These are phyloP conservation scores for Gryllus bimaculatus DNA, from an alignment of 1,140 invertebrate species.

Conservation along the genomic window DNA sequence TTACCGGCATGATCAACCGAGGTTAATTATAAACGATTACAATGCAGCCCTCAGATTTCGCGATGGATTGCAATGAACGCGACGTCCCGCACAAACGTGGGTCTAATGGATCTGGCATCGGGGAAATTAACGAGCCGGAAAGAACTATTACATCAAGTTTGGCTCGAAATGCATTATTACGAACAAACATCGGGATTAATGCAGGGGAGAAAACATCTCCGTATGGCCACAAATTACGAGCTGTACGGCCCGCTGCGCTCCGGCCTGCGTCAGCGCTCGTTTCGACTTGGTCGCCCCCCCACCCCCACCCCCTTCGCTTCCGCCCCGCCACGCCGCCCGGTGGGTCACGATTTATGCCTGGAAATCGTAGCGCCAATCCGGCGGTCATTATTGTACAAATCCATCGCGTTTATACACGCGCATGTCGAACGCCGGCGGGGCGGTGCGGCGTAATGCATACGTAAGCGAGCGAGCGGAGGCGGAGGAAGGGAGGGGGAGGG, in stretches of 20 bases:
- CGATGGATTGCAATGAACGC: not conserved
- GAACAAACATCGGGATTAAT: slow-evolving; percentile 1
- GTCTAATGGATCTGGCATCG: not conserved
- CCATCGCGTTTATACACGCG: too few species aligned
- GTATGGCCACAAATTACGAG: slow-evolving; percentile 1
- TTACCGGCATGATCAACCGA: not conserved
- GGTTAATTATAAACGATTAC: slow-evolving; percentile 1
- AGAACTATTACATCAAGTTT: not conserved
- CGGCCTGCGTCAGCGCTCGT: not conserved
- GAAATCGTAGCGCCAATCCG: not conserved
- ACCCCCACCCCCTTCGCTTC: not conserved
- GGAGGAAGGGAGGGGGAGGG: too few species aligned
- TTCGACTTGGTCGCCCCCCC: not conserved
- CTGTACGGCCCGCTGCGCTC: not conserved
- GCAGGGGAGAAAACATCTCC: not conserved
- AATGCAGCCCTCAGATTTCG: not conserved
- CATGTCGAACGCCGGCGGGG: too few species aligned
- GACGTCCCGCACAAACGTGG: not conserved
- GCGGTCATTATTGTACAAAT: not conserved
- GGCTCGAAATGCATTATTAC: not conserved
- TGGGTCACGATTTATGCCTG: not conserved
- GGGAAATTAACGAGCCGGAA: not conserved
- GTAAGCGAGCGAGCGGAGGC: too few species aligned
- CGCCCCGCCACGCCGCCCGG: too few species aligned
- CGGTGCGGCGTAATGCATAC: too few species aligned